Conservation (phyloP, 2,797 vertebrate species). For the Acanthis flammea region DNA sequence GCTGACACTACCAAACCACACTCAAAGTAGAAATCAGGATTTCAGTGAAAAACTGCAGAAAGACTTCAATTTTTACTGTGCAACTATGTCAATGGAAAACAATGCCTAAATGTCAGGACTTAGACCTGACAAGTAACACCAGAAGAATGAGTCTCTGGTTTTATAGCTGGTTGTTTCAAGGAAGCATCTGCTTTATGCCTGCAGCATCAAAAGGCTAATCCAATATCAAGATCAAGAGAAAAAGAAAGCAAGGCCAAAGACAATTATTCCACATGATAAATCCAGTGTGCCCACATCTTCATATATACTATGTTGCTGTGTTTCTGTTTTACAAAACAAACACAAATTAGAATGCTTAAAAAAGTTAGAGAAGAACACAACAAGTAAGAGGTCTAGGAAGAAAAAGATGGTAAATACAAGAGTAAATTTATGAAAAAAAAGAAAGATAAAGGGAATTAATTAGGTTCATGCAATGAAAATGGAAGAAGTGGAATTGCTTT, state of each 20-base stretch:
- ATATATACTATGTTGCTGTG: neutral
- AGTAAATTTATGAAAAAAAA: neutral
- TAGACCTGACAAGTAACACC: neutral
- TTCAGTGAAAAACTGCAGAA: neutral
- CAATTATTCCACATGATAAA: neutral
- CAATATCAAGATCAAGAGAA: neutral
- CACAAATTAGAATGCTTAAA: neutral
- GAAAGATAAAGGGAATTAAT: neutral
- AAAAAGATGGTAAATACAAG: neutral
- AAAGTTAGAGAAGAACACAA: neutral
- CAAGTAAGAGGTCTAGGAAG: neutral
- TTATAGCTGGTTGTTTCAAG: neutral
- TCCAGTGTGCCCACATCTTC: neutral
- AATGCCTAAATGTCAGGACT: neutral
- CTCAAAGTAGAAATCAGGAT: neutral
- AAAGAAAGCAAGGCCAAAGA: neutral
- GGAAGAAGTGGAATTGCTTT: neutral
- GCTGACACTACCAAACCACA: neutral
- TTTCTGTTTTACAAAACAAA: neutral
- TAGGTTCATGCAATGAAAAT: neutral
- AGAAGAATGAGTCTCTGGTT: neutral
- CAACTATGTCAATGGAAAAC: neutral
- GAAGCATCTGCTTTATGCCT: neutral
- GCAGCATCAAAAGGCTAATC: neutral
- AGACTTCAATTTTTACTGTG: neutral